Evolutionary conservation across 2,797 vertebrate genomes (phyloP).

Genomic region (Antrozous pallidus): DNA sequence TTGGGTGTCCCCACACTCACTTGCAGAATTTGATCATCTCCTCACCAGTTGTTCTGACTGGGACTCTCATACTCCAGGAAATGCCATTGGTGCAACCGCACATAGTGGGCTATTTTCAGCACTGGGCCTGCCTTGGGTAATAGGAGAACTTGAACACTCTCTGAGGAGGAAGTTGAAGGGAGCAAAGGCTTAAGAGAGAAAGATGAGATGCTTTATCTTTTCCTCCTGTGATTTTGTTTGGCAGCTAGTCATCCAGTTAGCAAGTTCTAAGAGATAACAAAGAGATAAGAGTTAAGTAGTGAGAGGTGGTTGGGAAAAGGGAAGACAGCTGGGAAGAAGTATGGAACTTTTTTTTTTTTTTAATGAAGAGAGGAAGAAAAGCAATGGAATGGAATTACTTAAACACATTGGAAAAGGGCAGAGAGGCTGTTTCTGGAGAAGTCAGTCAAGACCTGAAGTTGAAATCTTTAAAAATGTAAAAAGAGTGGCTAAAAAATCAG

Average conservation of each 20-base stretch:
- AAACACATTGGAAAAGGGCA: neutral
- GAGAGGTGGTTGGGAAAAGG: neutral
- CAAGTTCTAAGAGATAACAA: neutral
- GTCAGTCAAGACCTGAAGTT: neutral
- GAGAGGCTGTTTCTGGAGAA: neutral
- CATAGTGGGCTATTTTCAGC: slow-evolving; percentile 41
- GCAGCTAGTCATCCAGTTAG: neutral
- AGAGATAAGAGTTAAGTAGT: neutral
- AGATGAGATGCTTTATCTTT: slow-evolving; percentile 51
- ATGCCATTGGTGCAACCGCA: neutral
- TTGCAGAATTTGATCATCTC: neutral
- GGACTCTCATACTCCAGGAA: neutral
- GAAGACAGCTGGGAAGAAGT: neutral
- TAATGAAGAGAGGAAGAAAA: neutral
- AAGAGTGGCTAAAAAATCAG: neutral
- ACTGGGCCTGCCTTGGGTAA: neutral
- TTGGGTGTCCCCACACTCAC: neutral
- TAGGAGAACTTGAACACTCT: slow-evolving; percentile 17
- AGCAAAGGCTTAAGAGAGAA: slow-evolving; percentile 38
- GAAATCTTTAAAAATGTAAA: neutral
- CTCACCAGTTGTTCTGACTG: neutral
- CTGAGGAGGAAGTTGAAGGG: slow-evolving; percentile 35
- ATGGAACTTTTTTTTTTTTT: neutral
- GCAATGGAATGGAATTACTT: neutral
- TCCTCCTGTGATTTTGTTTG: slow-evolving; percentile 38